A percentile compares a stretch with the other conserved stretches of the same genome.
phyloP scores from a whole-genome alignment of 2,797 vertebrate genomes.

The Hafferia zeledoni region DNA sequence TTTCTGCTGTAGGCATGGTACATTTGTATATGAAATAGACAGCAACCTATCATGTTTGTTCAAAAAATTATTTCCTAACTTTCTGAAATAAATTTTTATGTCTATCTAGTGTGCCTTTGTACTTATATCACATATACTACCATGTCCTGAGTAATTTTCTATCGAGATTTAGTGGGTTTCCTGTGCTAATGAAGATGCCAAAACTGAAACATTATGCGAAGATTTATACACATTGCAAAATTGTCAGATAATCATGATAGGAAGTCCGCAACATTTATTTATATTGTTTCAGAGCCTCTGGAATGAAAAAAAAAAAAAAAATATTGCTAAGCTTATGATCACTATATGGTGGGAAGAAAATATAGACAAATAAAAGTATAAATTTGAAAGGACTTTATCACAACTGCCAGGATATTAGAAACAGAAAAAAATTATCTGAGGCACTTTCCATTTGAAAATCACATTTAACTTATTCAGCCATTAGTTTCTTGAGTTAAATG shows the following conservation, averaged over 20 bases:
- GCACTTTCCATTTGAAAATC: slow-evolving; percentile 27
- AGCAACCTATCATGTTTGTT: neutral
- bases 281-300: neutral
- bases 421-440: slow-evolving; percentile 19
- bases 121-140: neutral
- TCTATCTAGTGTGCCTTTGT: neutral
- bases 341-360: neutral
- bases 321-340: neutral
- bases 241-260: neutral
- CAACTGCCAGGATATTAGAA: neutral
- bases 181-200: neutral
- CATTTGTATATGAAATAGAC: neutral
- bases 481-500: slow-evolving; percentile 25
- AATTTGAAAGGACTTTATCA: neutral
- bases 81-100: neutral
- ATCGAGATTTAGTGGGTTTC: neutral
- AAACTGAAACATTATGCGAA: neutral
- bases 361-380: neutral
- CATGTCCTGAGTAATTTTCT: neutral
- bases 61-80: neutral
- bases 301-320: neutral
- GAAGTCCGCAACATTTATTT: neutral
- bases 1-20: neutral
- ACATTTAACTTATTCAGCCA: slow-evolving; percentile 26
- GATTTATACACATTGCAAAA: neutral